Base-by-base conservation (phyloP, 2,113 vertebrate genomes). In the Isurus oxyrinchus region DNA sequence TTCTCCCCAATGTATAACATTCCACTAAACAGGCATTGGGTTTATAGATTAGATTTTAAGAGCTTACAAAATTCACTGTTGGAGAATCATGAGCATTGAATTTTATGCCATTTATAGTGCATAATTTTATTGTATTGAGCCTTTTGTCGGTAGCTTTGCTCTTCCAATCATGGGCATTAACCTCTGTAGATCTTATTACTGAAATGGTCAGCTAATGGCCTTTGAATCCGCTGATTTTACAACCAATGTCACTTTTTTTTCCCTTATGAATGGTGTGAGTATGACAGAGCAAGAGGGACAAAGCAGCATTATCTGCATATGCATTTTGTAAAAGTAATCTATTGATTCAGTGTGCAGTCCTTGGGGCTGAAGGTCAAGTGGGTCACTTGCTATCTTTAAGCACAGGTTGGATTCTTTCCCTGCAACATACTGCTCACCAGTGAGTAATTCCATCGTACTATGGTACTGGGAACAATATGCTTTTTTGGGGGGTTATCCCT, bases 71-170 rank as follows among this genome's bases (percentile, higher is more conserved):
- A 63, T 63, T 94, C n/a, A 91, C 90, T 63, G 90, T 63, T n/a
- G 59, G 90, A 63, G 59, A 94, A 94, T 63, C 61, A 63, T n/a
- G 35, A 61, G 59, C 90, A 66, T 94, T 94, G 90, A 63, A 94
- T 63, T 94, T 94, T 40, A 94, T 94, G 59, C 61, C 90, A 94
- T 40, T 94, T 94, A 66, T 57, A 94, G 59, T 0, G n/a, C 59
- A 63, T 94, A 61, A 66, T 94, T 94, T 94, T 94, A 40, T 66
- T 94, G 90, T 94, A 94, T 94, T 63, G 90, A 94, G n/a, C 90
- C 35, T 91, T 59, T 57, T 94, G 90, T 94, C 90, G 66, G 90
- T 40, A 21, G 16, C 90, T 94, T 63, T 66, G 59, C 16, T 49
- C 90, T 94, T 63, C 90, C 35, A 94, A 94, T 94, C 59, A 94